Base-by-base conservation (phyloP, 2,113 vertebrate genomes). In the Lethenteron camtschaticum region DNA sequence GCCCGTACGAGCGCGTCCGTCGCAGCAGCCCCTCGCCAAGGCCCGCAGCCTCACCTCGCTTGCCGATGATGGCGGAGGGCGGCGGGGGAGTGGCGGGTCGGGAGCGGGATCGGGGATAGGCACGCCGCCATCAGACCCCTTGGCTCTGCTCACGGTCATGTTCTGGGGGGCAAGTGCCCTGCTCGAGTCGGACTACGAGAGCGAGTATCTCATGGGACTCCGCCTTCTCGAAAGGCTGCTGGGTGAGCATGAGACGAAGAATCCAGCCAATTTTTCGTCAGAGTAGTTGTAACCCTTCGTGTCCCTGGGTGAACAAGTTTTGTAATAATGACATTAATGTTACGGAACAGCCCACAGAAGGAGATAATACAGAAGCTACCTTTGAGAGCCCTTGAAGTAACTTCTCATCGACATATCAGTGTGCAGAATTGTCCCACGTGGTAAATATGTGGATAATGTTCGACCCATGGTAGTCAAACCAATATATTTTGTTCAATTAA, bases 111-210 rank as follows among this genome's bases (percentile, higher is more conserved):
- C 41, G 41, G 41, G 41, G 41, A 41, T 41, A 41, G 41, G 41
- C 41, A 41, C 41, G 41, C 84, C 55, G 87, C 96, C 66, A 82
- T 88, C 73, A 72, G 89, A 99, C 71, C 94, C 94, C 1, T 83
- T 85, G 59, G 86, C 87, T 58, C 83, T 99, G 11, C 78, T 99
- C 76, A 89, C 92, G 73, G 96, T 90, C 18, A 85, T 95, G 73
- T 99, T 99, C 77, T 99, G 94, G 94, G 89, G 95, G 72, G 87
- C 90, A 0, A 86, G 96, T 66, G 88, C 94, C 20, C 83, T 99
- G 75, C 96, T 99, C 90, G 94, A 99, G 78, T 99, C 92, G 0
- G 94, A 99, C 78, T 99, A 96, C 80, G 94, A 99, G 77, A 96
- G 96, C 77, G 94, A 99, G 73, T 99, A 99, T 73, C 82, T 95